Evolutionary conservation across 1,140 invertebrate genomes (phyloP), one percentile per base, ranked within the genome.

Genomic region (Bombus consobrinus): DNA sequence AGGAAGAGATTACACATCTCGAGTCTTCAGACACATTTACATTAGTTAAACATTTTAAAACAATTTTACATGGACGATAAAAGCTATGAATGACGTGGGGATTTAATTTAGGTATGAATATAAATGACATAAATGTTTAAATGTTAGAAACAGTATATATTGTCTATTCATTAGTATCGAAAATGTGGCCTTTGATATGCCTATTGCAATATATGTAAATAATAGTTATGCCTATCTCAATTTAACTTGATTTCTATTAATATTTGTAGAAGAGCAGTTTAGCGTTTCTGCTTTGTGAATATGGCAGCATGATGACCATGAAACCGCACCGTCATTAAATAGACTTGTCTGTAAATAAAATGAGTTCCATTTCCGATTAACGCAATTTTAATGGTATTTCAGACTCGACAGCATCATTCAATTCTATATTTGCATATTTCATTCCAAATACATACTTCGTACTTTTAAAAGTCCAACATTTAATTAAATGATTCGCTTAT

Each of bases 321-420:
- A 77, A 68, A n/a, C 18, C 25, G 53, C 66, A 66, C 59, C 34
- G 41, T 77, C 34, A 75, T 77, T 83, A 77, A 28, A 25, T 18
- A 18, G n/a, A 78, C n/a, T 77, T 37, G 10, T 32, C 18, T 3
- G 15, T 22, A 64, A 76, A 76, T 76, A 53, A 77, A 83, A 83
- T 83, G 68, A 83, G 18, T 53, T 41, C 32, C 43, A 34, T 57
- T 76, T 66, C 28, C n/a, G 8, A 2, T 9, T n/a, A 74, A 57
- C 53, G 18, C 3, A 37, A 82, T 43, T 77, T 77, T 41, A 47
- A 76, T 25, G 41, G 4, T 32, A 59, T 59, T 37, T n/a, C 47
- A 13, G 25, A 37, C 18, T n/a, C 32, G 32, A 10, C 39, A 39
- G 10, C 34, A 34, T 32, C 53, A n/a, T 62, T 43, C 12, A 64